Evolutionary conservation across 2,113 vertebrate species (phyloP).

Genomic region (Oreocharis arfaki): DNA sequence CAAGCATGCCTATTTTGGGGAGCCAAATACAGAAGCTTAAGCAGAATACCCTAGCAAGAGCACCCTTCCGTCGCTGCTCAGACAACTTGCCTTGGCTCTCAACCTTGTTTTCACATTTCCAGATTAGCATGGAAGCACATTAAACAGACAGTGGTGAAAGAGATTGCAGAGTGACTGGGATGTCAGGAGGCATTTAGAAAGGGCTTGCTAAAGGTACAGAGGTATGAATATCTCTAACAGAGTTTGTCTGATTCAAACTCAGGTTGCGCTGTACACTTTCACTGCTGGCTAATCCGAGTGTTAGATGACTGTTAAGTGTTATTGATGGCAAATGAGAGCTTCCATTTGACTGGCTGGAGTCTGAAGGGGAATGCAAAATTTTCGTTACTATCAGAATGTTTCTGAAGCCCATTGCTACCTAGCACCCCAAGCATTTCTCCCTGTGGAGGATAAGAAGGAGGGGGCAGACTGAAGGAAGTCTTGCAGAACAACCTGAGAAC

Average conservation of each 20-base stretch:
- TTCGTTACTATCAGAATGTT: background rate
- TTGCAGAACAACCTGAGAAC: constrained; percentile 32
- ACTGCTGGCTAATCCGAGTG: background rate
- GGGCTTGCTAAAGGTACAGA: background rate
- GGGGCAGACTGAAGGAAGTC: background rate
- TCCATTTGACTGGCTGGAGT: background rate
- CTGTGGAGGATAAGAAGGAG: background rate
- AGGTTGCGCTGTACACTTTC: background rate
- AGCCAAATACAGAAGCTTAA: background rate
- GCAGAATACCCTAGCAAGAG: background rate
- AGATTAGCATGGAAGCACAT: background rate
- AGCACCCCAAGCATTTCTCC: background rate
- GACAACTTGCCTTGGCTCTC: background rate
- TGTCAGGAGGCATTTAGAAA: background rate
- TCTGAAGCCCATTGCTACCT: background rate
- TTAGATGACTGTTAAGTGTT: background rate
- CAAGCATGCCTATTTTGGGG: background rate
- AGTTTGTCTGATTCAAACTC: background rate
- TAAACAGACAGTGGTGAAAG: background rate
- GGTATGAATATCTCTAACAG: background rate
- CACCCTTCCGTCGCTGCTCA: background rate
- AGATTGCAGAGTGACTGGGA: background rate
- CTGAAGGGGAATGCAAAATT: background rate
- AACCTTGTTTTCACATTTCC: background rate
- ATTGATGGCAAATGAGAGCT: background rate